phyloP scores from a whole-genome alignment of 2,888 invertebrate species.

The Pardosa pseudoannulata region DNA sequence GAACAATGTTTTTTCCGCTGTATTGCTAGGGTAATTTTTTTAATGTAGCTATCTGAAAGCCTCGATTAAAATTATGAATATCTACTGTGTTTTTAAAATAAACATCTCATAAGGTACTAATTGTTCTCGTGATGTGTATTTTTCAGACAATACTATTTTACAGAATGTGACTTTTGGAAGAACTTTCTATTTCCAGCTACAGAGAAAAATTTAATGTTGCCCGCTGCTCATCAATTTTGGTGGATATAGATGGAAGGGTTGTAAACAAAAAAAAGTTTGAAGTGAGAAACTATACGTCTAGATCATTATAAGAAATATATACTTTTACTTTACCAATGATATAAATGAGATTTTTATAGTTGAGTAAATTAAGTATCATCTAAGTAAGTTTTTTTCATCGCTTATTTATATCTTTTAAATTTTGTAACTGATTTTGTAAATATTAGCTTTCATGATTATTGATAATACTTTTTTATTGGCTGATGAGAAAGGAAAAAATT shows the following conservation, averaged over 20 bases:
- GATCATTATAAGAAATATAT: background rate
- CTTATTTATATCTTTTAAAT: too few species aligned
- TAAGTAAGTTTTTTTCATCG: background rate
- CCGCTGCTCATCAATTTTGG: background rate
- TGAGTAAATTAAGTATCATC: background rate
- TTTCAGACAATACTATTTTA: constrained; percentile 57
- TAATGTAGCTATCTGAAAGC: too few species aligned
- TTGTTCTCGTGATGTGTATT: constrained; percentile 36
- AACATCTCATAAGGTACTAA: constrained; percentile 32
- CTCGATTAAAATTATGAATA: constrained; percentile 69
- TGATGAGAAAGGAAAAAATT: too few species aligned
- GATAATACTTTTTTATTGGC: too few species aligned
- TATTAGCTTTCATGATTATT: too few species aligned
- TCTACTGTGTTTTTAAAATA: too few species aligned
- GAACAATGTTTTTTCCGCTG: too few species aligned
- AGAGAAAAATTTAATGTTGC: background rate
- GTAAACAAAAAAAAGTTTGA: background rate
- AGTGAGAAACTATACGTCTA: background rate
- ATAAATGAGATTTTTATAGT: background rate
- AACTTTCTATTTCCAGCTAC: background rate
- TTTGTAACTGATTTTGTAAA: too few species aligned
- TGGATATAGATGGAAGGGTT: background rate
- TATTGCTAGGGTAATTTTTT: too few species aligned
- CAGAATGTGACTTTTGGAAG: constrained; percentile 31
- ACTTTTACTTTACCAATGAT: background rate